A percentile compares a stretch with the other conserved stretches of the same genome.
Conservation (phyloP, 2,797 vertebrate species). For the Pteropus rufus region DNA sequence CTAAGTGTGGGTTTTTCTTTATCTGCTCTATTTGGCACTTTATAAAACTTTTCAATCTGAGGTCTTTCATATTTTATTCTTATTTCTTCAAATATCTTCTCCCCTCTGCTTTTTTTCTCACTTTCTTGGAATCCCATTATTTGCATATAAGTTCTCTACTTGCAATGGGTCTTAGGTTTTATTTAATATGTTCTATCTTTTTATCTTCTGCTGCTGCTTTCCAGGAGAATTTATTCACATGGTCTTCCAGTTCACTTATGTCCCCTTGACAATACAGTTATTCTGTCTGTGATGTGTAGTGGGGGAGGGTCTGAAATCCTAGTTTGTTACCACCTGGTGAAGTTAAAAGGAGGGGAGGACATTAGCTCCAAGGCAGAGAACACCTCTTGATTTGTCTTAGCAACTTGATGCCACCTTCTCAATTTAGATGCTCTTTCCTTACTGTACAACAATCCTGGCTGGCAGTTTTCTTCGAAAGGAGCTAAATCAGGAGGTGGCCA, state of each 20-base stretch:
- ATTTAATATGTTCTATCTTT: not conserved
- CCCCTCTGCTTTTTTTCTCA: not conserved
- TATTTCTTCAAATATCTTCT: constrained; percentile 9
- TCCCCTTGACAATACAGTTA: not conserved
- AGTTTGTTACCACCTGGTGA: not conserved
- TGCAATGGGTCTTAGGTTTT: not conserved
- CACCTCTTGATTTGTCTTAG: not conserved
- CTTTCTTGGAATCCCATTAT: not conserved
- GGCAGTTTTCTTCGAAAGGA: not conserved
- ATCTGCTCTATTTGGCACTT: not conserved
- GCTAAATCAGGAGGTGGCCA: not conserved
- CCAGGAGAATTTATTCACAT: not conserved
- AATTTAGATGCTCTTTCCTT: not conserved
- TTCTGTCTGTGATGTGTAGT: not conserved
- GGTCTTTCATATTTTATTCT: not conserved
- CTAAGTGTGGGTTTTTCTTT: not conserved
- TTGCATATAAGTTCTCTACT: not conserved
- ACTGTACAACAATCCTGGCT: not conserved
- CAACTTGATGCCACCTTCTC: not conserved
- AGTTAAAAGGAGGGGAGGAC: not conserved
- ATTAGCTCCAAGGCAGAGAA: not conserved
- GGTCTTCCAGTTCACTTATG: not conserved
- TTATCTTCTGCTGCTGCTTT: not conserved
- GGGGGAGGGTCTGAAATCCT: not conserved
- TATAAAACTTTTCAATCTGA: not conserved